A percentile compares a stretch with the other conserved stretches of the same genome.
phyloP scores from a whole-genome alignment of 2,113 vertebrate species.

The Esox niger region DNA sequence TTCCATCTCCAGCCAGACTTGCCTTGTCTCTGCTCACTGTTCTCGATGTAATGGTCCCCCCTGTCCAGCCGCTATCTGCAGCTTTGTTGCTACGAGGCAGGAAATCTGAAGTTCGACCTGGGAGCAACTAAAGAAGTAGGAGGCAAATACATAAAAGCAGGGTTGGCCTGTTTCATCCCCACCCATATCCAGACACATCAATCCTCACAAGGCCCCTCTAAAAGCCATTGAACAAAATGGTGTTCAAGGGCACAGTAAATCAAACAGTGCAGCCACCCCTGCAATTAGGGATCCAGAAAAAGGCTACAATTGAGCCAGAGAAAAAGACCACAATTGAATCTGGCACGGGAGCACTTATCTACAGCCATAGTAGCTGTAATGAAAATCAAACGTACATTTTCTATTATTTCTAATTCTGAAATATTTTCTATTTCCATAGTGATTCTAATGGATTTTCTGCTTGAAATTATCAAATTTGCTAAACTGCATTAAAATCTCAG shows the following conservation, averaged over 20 bases:
- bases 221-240: conserved; percentile 29
- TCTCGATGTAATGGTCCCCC: background rate
- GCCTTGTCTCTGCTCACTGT: background rate
- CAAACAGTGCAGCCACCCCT: conserved; percentile 14
- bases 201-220: conserved; percentile 22
- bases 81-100: conserved; percentile 14
- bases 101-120: conserved; percentile 37
- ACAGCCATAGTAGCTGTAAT: too few relatives aligned
- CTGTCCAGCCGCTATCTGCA: background rate
- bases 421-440: too few relatives aligned
- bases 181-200: conserved; percentile 34
- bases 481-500: too few relatives aligned
- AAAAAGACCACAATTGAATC: background rate
- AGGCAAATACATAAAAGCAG: conserved; percentile 38
- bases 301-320: conserved; percentile 10
- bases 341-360: too few relatives aligned
- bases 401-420: too few relatives aligned
- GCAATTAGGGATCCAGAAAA: background rate
- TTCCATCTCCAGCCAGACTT: background rate
- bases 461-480: background rate
- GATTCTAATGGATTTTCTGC: background rate
- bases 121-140: conserved; percentile 34
- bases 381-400: too few relatives aligned
- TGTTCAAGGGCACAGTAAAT: conserved; percentile 35
- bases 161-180: conserved; percentile 20